These are phyloP conservation scores for Terrapene triunguis DNA, from an alignment of 2,113 vertebrate genomes.

Conservation along the genomic window DNA sequence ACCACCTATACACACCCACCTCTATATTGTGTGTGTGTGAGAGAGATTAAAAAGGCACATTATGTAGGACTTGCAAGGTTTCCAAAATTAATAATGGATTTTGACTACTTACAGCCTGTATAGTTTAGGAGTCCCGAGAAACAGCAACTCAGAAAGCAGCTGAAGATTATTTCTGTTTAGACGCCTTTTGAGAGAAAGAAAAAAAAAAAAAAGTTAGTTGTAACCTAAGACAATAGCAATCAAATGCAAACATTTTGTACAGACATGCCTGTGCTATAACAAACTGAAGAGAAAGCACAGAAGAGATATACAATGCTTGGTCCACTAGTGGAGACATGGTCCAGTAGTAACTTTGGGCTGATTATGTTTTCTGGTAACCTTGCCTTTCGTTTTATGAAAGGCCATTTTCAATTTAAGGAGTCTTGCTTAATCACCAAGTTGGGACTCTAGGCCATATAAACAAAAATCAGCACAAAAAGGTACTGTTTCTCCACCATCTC, in stretches of 20 bases:
- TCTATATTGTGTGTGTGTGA: too few species aligned
- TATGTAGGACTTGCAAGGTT: neutral
- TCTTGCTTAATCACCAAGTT: slow-evolving; percentile 13
- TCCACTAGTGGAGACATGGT: slow-evolving; percentile 74
- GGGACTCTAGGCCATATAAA: neutral
- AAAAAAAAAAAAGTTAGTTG: slow-evolving; percentile 61
- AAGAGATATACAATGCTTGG: slow-evolving; percentile 32
- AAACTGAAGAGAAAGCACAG: slow-evolving; percentile 58
- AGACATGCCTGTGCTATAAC: slow-evolving; percentile 42
- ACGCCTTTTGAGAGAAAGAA: slow-evolving; percentile 87
- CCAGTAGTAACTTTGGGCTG: slow-evolving; percentile 64
- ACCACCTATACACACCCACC: neutral
- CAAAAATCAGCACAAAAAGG: neutral
- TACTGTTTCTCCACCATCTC: neutral
- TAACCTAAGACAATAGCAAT: slow-evolving; percentile 19
- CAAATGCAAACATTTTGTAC: slow-evolving; percentile 23
- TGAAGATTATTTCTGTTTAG: slow-evolving; percentile 98
- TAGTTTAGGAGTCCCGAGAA: slow-evolving; percentile 94
- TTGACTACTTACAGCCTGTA: slow-evolving; percentile 95
- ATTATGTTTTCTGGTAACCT: slow-evolving; percentile 72
- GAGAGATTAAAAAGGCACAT: neutral
- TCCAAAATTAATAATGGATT: neutral
- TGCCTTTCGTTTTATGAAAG: slow-evolving; percentile 51
- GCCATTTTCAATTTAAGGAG: slow-evolving; percentile 40
- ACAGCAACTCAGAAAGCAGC: slow-evolving; percentile 96